Conservation (phyloP, 2,888 invertebrate genomes). For the Scaptomyza flava region DNA sequence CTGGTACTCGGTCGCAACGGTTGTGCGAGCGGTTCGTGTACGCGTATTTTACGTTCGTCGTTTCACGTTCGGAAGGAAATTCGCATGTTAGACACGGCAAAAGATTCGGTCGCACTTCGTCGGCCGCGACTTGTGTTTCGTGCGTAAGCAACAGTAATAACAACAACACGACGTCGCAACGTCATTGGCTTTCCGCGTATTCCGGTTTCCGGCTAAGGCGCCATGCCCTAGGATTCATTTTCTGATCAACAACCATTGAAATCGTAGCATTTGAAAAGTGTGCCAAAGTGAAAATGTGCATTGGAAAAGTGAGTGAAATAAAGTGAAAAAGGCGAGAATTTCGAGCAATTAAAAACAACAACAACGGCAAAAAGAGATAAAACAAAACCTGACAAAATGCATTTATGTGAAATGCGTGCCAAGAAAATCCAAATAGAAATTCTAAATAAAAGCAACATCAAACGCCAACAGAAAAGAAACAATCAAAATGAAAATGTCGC, state of each 20-base stretch:
- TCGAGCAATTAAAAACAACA: slow-evolving; percentile 5
- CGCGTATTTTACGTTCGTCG: slow-evolving; percentile 30
- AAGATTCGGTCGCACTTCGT: slow-evolving; percentile 42
- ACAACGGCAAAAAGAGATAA: not conserved
- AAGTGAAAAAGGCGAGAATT: not conserved
- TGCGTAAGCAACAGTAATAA: slow-evolving; percentile 21
- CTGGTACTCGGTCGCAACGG: slow-evolving; percentile 64
- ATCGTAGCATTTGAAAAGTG: slow-evolving; percentile 4
- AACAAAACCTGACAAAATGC: slow-evolving; percentile 69
- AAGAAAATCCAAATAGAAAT: slow-evolving; percentile 41
- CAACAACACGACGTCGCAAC: slow-evolving; percentile 26
- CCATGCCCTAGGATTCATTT: slow-evolving; percentile 48
- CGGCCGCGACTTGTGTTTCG: slow-evolving; percentile 47
- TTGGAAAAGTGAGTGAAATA: not conserved
- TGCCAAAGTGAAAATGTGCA: slow-evolving; percentile 38
- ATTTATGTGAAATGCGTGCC: slow-evolving; percentile 63
- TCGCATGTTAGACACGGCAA: slow-evolving; percentile 41
- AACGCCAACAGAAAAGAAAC: slow-evolving; percentile 48
- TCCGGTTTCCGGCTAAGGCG: slow-evolving; percentile 47
- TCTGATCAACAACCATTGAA: not conserved
- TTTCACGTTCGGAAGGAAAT: slow-evolving; percentile 21
- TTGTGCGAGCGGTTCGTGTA: slow-evolving; percentile 77
- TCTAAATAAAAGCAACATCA: slow-evolving; percentile 29
- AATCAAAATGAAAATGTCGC: slow-evolving; percentile 63
- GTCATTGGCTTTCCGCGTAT: slow-evolving; percentile 41